phyloP scores from a whole-genome alignment of 2,113 vertebrate genomes.

The Lepus americanus region DNA sequence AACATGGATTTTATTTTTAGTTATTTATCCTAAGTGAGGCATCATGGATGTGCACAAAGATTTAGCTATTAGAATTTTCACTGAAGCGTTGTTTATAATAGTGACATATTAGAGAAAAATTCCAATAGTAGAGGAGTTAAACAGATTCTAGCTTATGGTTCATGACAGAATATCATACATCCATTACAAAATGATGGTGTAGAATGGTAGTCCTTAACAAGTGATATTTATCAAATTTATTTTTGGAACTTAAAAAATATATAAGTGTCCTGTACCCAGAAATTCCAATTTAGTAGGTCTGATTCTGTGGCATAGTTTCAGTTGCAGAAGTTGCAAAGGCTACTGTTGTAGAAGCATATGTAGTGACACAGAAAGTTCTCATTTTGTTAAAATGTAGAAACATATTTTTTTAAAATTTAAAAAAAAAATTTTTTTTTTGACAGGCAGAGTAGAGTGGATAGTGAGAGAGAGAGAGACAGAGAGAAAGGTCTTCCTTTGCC shows the following conservation, averaged over 20 bases:
- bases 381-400: constrained; percentile 32
- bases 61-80: not conserved
- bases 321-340: not conserved
- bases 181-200: not conserved
- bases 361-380: constrained; percentile 31
- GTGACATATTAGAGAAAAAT: constrained; percentile 8
- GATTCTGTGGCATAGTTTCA: not conserved
- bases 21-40: constrained; percentile 48
- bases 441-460: no score
- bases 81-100: not conserved
- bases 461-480: no score
- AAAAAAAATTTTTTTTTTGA: not conserved
- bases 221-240: not conserved
- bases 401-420: no score
- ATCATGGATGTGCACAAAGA: constrained; percentile 36
- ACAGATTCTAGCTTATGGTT: not conserved
- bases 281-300: constrained; percentile 31
- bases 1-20: constrained; percentile 35
- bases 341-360: constrained; percentile 23
- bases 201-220: not conserved
- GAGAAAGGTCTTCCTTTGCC: no score
- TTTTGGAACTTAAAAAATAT: not conserved
- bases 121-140: not conserved
- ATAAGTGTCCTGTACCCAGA: not conserved
- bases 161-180: not conserved